Conservation (phyloP, 1,140 invertebrate genomes). For the Listronotus bonariensis region DNA sequence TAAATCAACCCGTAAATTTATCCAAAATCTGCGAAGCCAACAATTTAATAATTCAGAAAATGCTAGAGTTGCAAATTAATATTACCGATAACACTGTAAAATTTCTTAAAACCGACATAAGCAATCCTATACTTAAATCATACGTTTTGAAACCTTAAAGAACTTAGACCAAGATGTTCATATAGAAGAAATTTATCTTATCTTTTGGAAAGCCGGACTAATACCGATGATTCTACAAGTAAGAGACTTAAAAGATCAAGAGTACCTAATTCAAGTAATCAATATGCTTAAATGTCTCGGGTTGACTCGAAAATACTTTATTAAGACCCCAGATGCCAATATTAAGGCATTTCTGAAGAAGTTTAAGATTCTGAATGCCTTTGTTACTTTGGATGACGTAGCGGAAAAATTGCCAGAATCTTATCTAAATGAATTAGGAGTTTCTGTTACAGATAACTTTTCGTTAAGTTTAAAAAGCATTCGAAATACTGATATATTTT, state of each 20-base stretch:
- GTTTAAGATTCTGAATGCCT: background rate
- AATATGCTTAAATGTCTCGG: background rate
- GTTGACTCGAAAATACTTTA: constrained; percentile 1
- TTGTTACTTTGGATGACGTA: constrained; percentile 16
- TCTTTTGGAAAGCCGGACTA: constrained; percentile 20
- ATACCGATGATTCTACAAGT: constrained; percentile 9
- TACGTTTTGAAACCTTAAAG: constrained; percentile 9
- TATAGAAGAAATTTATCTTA: background rate
- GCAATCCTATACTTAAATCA: background rate
- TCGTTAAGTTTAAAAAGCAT: background rate
- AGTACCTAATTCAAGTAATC: background rate
- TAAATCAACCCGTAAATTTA: background rate
- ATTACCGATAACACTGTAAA: background rate
- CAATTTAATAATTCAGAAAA: background rate
- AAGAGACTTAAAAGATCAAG: background rate
- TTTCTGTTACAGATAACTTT: constrained; percentile 2
- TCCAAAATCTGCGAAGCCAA: background rate
- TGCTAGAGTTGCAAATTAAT: background rate
- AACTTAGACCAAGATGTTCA: background rate
- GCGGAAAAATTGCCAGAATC: background rate
- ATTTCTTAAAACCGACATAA: background rate
- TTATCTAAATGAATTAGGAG: background rate
- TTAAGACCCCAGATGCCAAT: background rate
- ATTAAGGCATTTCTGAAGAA: background rate
- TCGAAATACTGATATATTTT: constrained; percentile 7